Base-by-base conservation (phyloP, 2,888 invertebrate species). In the Dryomyza anilis region DNA sequence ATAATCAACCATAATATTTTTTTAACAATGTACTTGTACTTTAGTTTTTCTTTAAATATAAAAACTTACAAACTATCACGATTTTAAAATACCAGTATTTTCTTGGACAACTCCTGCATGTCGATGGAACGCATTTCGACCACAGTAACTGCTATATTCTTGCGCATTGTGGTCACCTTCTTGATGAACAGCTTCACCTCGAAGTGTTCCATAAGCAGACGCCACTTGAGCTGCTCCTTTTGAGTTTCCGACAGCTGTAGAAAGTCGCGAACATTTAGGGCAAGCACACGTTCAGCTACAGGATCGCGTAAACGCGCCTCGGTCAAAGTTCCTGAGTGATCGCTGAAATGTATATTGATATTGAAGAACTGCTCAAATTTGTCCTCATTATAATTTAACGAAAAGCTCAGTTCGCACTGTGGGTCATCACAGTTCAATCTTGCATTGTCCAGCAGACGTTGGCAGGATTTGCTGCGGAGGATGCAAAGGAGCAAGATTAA, bases 321-420 rank as follows among this genome's bases (percentile, higher is more conserved):
- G 0, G 81, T 76, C 19, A 91, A 71, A 27, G 89, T 88, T 8
- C 91, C 91, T 0, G 91, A 91, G 68, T 90, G 90, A 78, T 92
- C 92, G 8, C 88, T 85, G 43, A 91, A 83, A 3, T 86, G 86
- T 1, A 91, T 83, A 61, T 85, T 85, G n/a, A 91, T 81, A 72
- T 91, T 89, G 65, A 87, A 87, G 48, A 79, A 81, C 43, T 81
- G 74, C 36, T 77, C 77, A 30, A 66, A 73, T 21, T 70, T 74
- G 6, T 71, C 69, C 0, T 70, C 76, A 8, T 69, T 71, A 25
- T 70, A 63, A 14, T 75, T 70, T 8, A 80, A 64, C 0, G 78
- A 76, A 36, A 79, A 75, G 19, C 73, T 69, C 64, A 79, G 67
- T 48, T 73, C 74, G 52, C 82, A 82, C 39, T 70, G 71, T 1